Base-by-base conservation (phyloP, 2,113 vertebrate genomes). In the Coreoperca whiteheadi region DNA sequence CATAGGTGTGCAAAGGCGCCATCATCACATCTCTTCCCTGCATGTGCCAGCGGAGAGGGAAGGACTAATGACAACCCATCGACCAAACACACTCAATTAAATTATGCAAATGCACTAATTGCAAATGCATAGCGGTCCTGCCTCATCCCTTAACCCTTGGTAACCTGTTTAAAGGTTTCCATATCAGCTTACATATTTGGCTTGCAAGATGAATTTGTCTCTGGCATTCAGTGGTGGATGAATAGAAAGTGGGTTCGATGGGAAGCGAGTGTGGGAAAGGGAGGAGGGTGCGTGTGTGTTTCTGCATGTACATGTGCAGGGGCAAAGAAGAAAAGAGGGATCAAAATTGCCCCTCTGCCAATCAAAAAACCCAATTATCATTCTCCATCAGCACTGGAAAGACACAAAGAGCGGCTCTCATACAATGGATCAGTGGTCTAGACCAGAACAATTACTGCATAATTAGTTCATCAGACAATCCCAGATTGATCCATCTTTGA, bases 41-140 rank as follows among this genome's bases (percentile, higher is more conserved):
- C 67, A 12, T 46, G 46, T 54, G 48, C 41, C 39, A 8, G 30
- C 34, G 8, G 32, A 64, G 85, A 89, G 7, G 61, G 65, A 37
- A 82, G 71, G 73, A 64, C 72, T 83, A 90, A 92, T 90, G 83
- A 81, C 81, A 85, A 90, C 70, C 77, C 77, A 81, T 74, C 25
- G 41, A 78, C 86, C 84, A 86, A 93, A 91, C 76, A 83, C 71
- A 76, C 88, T 89, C 90, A 89, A 94, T 94, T 94, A 94, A 87
- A 84, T 91, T 93, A 94, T 95, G 94, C 91, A 91, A 95, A 95
- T 94, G 83, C 64, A 1, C 68, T 92, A 90, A 91, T 94, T 94
- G 90, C 67, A 70, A 89, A 92, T 86, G 90, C 86, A 68, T 63
- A 70, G 81, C 72, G 16, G 63, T 46, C 77, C 63, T 28, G 81